Percentiles rank a stretch among this genome's conserved stretches.
Conservation (phyloP, 30 jellyfish, hydroid and myxozoan genomes). For the Pelagia noctiluca region DNA sequence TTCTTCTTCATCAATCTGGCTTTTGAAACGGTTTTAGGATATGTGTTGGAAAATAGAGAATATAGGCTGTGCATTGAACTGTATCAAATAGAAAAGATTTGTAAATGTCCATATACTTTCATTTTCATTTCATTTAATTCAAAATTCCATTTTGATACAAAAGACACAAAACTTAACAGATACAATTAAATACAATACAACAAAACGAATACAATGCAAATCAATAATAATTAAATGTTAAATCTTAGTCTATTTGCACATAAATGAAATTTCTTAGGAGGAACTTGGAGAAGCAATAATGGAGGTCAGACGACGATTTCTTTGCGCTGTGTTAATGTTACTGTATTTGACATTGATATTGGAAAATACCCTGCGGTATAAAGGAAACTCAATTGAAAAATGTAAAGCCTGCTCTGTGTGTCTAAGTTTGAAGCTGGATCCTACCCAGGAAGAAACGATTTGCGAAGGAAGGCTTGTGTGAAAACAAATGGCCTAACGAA, state of each 20-base stretch:
- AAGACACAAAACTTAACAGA: no score
- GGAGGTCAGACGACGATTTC: slow-evolving; percentile 70
- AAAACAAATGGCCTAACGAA: slow-evolving; percentile 64
- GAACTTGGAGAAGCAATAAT: slow-evolving; percentile 25
- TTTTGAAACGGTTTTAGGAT: background rate
- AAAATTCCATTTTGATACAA: no score
- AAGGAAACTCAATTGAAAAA: slow-evolving; percentile 54
- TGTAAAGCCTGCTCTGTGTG: slow-evolving; percentile 69
- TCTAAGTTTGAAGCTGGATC: slow-evolving; percentile 68
- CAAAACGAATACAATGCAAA: no score
- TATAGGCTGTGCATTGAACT: background rate
- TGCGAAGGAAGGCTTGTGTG: slow-evolving; percentile 65
- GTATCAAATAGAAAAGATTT: background rate
- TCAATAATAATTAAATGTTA: no score
- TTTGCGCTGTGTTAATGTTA: slow-evolving; percentile 47
- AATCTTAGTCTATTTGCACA: no score
- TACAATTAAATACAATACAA: no score
- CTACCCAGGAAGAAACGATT: slow-evolving; percentile 65
- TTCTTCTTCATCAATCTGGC: background rate
- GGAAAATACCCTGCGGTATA: slow-evolving; percentile 61
- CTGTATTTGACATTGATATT: slow-evolving; percentile 68
- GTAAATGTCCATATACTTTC: no score
- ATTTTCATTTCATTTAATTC: no score
- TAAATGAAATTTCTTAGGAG: no score
- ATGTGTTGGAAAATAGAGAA: background rate